These are phyloP conservation scores for Ophion ellenae DNA, from an alignment of 2,888 invertebrate genomes.

Conservation along the genomic window DNA sequence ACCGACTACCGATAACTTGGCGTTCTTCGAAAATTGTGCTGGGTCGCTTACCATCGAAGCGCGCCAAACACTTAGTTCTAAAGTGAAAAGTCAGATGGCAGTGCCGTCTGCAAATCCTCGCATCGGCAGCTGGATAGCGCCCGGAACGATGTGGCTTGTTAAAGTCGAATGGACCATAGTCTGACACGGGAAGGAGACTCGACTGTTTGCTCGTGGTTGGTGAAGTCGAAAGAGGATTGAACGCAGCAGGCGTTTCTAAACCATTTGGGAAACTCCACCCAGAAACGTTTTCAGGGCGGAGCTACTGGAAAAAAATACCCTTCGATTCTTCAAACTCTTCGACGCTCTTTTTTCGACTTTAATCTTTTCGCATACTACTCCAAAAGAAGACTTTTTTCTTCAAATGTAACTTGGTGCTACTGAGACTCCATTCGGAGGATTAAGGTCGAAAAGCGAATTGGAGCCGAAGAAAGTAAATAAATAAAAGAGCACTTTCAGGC, in stretches of 20 bases:
- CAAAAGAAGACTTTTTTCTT: not conserved
- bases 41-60: too few species aligned
- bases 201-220: not conserved
- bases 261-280: slow-evolving; percentile 49
- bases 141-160: not conserved
- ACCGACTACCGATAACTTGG: too few species aligned
- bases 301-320: slow-evolving; percentile 5
- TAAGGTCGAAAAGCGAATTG: too few species aligned
- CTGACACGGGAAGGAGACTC: not conserved
- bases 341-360: slow-evolving; percentile 15
- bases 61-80: too few species aligned
- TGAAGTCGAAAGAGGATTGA: slow-evolving; percentile 9
- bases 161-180: slow-evolving; percentile 43
- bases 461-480: not conserved
- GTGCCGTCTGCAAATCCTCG: too few species aligned
- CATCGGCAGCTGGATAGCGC: too few species aligned
- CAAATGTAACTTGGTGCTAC: too few species aligned
- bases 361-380: not conserved
- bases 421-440: too few species aligned
- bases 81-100: too few species aligned
- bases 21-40: too few species aligned
- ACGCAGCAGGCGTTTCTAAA: slow-evolving; percentile 40
- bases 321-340: slow-evolving; percentile 13
- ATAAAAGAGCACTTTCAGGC: too few species aligned
- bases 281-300: slow-evolving; percentile 45